A percentile compares a stretch with the other conserved stretches of the same genome.
phyloP scores from a whole-genome alignment of 2,888 invertebrate genomes.

The Drosophila meridionalis region DNA sequence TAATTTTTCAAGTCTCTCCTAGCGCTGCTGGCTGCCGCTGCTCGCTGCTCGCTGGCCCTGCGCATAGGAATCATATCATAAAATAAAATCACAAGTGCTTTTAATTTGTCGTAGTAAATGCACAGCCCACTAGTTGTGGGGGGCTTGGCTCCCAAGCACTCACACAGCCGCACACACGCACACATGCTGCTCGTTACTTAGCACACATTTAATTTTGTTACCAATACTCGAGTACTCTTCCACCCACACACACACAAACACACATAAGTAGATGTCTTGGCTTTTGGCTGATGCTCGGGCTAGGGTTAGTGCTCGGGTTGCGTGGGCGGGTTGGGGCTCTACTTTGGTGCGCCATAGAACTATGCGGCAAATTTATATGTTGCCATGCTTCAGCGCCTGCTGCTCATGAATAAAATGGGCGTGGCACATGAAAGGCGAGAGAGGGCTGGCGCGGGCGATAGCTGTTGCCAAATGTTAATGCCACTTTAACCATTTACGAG shows the following conservation, averaged over 20 bases:
- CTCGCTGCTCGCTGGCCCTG: background rate
- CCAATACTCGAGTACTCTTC: conserved; percentile 49
- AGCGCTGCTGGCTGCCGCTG: background rate
- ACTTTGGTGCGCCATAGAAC: conserved; percentile 63
- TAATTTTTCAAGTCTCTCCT: conserved; percentile 70
- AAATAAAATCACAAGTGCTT: conserved; percentile 80
- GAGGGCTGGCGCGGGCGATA: background rate
- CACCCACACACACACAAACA: conserved; percentile 14
- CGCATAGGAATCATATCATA: conserved; percentile 69
- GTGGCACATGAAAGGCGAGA: conserved; percentile 2
- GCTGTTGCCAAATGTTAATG: conserved; percentile 44
- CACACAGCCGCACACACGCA: background rate
- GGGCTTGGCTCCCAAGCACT: background rate
- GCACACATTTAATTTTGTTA: conserved; percentile 78
- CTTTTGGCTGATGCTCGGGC: background rate
- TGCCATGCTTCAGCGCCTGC: conserved; percentile 55
- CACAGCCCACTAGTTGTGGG: conserved; percentile 35
- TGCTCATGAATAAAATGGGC: conserved; percentile 49
- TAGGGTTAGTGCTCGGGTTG: background rate
- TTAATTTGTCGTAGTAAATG: conserved; percentile 74
- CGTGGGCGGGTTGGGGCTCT: background rate
- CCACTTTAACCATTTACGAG: conserved; percentile 20
- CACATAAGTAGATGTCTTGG: conserved; percentile 27
- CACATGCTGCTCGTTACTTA: conserved; percentile 69
- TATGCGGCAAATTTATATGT: conserved; percentile 78